Conservation (phyloP, 2,797 vertebrate species). For the Nannoperca australis region DNA sequence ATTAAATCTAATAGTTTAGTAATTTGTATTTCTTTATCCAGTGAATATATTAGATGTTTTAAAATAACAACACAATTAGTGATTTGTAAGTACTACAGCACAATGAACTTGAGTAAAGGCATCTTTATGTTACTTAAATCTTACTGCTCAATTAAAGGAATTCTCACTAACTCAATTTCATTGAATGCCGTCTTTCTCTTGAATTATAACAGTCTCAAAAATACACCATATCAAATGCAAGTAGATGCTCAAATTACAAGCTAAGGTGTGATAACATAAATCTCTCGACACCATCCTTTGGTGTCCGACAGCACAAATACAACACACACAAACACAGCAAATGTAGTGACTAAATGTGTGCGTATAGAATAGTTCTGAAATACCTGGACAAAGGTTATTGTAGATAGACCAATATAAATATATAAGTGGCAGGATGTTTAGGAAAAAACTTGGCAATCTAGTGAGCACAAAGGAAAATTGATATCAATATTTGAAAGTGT, state of each 20-base stretch:
- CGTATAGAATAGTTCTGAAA: constrained; percentile 28
- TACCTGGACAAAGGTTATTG: constrained; percentile 38
- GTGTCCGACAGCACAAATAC: constrained; percentile 33
- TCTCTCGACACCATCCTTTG: constrained; percentile 9
- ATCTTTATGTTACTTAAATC: constrained; percentile 30
- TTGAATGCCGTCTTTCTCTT: constrained; percentile 8
- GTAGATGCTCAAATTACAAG: constrained; percentile 14
- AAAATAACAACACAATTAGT: constrained; percentile 16
- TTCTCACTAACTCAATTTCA: constrained; percentile 1
- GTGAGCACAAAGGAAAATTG: constrained; percentile 33
- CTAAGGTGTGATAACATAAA: constrained; percentile 12
- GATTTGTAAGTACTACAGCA: constrained; percentile 34
- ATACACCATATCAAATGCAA: constrained; percentile 26
- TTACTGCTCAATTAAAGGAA: background rate
- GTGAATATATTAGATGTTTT: constrained; percentile 13
- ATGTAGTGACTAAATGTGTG: constrained; percentile 23
- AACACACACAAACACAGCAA: constrained; percentile 38
- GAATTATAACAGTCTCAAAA: constrained; percentile 21
- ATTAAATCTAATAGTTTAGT: constrained; percentile 18
- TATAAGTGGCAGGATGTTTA: constrained; percentile 18
- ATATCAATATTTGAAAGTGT: constrained; percentile 19
- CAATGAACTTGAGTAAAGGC: constrained; percentile 51
- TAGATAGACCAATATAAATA: constrained; percentile 31
- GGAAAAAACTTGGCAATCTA: constrained; percentile 39
- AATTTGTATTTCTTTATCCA: background rate